phyloP scores from a whole-genome alignment of 2,888 invertebrate genomes.

The Stramonita haemastoma region DNA sequence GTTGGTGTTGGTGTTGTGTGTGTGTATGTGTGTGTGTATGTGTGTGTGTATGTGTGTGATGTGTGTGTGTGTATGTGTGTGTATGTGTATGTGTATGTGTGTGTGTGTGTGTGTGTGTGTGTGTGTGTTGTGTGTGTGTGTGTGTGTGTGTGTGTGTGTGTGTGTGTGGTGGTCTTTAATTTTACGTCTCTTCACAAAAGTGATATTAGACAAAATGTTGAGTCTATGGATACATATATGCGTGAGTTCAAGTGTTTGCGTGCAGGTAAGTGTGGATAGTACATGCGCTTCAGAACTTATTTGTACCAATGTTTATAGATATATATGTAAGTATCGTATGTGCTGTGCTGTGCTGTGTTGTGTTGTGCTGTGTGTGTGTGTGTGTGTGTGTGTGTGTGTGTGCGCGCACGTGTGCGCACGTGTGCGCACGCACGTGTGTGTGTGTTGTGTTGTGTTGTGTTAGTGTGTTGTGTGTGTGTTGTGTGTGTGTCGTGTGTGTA shows the following conservation, averaged over 20 bases:
- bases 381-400: not conserved
- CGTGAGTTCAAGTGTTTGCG: too few relatives aligned
- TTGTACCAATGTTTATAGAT: too few relatives aligned
- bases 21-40: not conserved
- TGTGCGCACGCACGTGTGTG: not conserved
- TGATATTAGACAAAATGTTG: too few relatives aligned
- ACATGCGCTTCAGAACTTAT: too few relatives aligned
- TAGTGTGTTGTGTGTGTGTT: constrained; percentile 1
- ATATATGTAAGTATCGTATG: too few relatives aligned
- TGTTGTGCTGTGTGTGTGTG: too few relatives aligned
- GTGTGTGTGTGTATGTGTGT: not conserved
- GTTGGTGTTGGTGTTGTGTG: not conserved
- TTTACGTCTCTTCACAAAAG: too few relatives aligned
- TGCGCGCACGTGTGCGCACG: not conserved
- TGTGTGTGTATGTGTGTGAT: not conserved
- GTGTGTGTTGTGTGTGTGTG: not conserved
- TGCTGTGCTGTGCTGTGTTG: too few relatives aligned
- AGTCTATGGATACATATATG: too few relatives aligned
- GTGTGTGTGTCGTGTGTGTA: not conserved
- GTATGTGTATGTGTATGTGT: constrained; percentile 18
- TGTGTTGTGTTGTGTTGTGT: not conserved
- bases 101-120: constrained; percentile 9
- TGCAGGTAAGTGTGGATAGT: too few relatives aligned
- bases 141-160: not conserved
- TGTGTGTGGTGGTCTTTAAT: too few relatives aligned